Conservation (phyloP, 2,797 vertebrate species). For the Triplophysa bombifrons region DNA sequence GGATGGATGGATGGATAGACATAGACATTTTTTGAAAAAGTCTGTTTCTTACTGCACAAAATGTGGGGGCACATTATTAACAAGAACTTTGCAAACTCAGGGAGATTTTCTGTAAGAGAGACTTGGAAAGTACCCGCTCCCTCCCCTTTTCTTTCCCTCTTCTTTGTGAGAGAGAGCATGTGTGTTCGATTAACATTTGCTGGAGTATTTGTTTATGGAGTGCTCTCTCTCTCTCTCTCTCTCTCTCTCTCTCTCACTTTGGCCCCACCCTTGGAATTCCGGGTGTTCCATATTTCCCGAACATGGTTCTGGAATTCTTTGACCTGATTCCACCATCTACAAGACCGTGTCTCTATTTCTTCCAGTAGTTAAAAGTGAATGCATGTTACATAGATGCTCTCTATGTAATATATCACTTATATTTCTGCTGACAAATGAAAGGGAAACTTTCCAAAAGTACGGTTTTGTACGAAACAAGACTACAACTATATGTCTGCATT, state of each 20-base stretch:
- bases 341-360: constrained; percentile 8
- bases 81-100: constrained; percentile 51
- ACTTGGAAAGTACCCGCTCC: constrained; percentile 58
- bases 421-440: not conserved
- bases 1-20: not conserved
- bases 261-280: constrained; percentile 59
- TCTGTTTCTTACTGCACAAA: constrained; percentile 16
- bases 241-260: constrained; percentile 36
- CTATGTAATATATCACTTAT: not conserved
- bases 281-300: constrained; percentile 58
- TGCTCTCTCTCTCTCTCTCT: constrained; percentile 39
- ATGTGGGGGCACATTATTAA: constrained; percentile 23
- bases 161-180: constrained; percentile 59
- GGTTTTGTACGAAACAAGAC: not conserved
- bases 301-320: constrained; percentile 58
- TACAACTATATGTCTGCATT: constrained; percentile 4
- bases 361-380: not conserved
- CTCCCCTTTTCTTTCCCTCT: constrained; percentile 49
- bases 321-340: constrained; percentile 49
- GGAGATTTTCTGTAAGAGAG: constrained; percentile 51
- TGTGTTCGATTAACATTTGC: constrained; percentile 65
- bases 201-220: constrained; percentile 66
- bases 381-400: not conserved
- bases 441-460: not conserved
- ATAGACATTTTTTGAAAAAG: not conserved